phyloP scores from a whole-genome alignment of 2,797 vertebrate species.

The Platalea minor region DNA sequence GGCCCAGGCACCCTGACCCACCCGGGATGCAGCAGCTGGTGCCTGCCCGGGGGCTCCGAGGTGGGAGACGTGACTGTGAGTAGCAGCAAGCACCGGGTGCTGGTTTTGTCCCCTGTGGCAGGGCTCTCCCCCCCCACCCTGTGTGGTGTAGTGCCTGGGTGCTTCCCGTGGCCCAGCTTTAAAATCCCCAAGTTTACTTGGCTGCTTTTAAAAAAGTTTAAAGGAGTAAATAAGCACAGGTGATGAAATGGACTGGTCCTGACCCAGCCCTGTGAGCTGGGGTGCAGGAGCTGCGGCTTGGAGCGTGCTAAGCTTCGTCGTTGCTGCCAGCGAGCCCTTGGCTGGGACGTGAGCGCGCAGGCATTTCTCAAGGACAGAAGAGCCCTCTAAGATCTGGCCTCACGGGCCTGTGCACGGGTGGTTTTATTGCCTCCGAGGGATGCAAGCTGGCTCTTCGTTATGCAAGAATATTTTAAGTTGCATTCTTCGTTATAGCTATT shows the following conservation, averaged over 20 bases:
- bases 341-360: neutral
- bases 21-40: neutral
- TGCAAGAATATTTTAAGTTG: neutral
- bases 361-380: neutral
- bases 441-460: neutral
- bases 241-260: neutral
- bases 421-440: neutral
- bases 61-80: neutral
- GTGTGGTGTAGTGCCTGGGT: neutral
- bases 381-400: neutral
- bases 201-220: neutral
- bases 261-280: neutral
- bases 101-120: neutral
- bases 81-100: rapidly evolving
- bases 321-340: neutral
- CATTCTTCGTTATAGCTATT: neutral
- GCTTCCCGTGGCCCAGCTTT: neutral
- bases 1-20: neutral
- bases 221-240: neutral
- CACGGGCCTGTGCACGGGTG: neutral
- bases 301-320: rapidly evolving
- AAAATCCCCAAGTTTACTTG: rapidly evolving
- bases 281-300: neutral
- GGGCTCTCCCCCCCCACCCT: neutral
- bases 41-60: rapidly evolving